Evolutionary conservation across 1,140 invertebrate genomes (phyloP).

Genomic region (Elysia chlorotica): DNA sequence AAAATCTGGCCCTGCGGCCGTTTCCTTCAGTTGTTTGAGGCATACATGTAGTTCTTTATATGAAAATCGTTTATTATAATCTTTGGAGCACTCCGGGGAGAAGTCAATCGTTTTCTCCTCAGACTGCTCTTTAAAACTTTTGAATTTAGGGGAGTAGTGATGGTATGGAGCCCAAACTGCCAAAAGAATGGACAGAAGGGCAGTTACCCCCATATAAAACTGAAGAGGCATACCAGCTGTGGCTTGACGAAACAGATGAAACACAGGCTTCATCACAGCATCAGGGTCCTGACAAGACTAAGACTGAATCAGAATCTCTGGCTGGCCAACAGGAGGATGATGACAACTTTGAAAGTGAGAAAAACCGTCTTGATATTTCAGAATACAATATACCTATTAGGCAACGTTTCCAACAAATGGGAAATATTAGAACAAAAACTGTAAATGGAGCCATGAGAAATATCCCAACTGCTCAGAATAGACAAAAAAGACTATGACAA

Average conservation of each 20-base stretch:
- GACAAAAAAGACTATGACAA: background rate
- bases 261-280: background rate
- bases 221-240: background rate
- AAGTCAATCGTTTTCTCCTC: no score
- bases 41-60: no score
- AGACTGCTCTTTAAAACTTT: no score
- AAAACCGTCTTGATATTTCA: background rate
- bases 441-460: no score
- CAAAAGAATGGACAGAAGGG: background rate
- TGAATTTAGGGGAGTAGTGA: no score
- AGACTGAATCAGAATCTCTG: background rate
- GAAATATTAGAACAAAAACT: background rate
- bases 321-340: background rate
- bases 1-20: no score
- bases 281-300: background rate
- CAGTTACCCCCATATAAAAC: no score
- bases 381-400: background rate
- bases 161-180: conserved; percentile 1
- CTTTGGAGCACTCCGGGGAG: no score
- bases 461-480: background rate
- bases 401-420: background rate
- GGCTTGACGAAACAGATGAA: no score
- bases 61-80: no score
- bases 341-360: background rate
- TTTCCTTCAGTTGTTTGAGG: no score